Conservation (phyloP, 2,797 vertebrate genomes). For the Typhlichthys eigenmanni region DNA sequence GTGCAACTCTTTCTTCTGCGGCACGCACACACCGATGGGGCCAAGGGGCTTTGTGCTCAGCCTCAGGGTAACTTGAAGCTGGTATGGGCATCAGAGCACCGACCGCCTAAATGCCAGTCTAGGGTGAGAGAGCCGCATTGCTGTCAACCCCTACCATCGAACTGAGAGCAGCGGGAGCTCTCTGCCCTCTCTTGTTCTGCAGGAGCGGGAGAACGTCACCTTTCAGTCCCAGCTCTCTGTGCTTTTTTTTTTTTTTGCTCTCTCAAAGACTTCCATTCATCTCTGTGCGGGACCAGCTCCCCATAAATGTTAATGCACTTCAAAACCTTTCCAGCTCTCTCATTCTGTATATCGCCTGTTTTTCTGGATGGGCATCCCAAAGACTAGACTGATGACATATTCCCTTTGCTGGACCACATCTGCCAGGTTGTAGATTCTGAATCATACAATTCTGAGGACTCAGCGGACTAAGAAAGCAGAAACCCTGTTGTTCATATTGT, state of each 20-base stretch:
- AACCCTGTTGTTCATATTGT: conserved; percentile 28
- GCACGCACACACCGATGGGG: conserved; percentile 75
- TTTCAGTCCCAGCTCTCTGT: conserved; percentile 47
- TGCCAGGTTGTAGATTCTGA: conserved; percentile 58
- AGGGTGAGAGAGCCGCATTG: conserved; percentile 72
- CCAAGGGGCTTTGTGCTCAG: conserved; percentile 77
- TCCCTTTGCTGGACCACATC: conserved; percentile 66
- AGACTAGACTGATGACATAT: conserved; percentile 64
- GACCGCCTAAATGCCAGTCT: conserved; percentile 72
- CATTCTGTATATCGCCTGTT: conserved; percentile 43
- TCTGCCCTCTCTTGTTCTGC: conserved; percentile 67
- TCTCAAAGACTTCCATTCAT: conserved; percentile 75
- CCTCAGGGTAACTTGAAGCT: conserved; percentile 82
- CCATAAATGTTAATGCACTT: conserved; percentile 78
- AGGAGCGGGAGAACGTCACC: conserved; percentile 65
- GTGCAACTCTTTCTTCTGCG: conserved; percentile 79
- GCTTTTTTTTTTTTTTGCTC: conserved; percentile 46
- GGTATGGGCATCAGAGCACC: conserved; percentile 62
- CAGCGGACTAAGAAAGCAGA: conserved; percentile 50
- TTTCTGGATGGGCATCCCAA: conserved; percentile 69
- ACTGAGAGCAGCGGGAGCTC: conserved; percentile 75
- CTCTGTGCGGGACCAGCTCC: conserved; percentile 65
- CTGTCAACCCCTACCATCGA: conserved; percentile 56
- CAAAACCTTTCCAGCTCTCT: conserved; percentile 67
- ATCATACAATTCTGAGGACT: conserved; percentile 49